These are phyloP conservation scores for Leptobrachium leishanense DNA, from an alignment of 2,113 vertebrate genomes.

Conservation along the genomic window DNA sequence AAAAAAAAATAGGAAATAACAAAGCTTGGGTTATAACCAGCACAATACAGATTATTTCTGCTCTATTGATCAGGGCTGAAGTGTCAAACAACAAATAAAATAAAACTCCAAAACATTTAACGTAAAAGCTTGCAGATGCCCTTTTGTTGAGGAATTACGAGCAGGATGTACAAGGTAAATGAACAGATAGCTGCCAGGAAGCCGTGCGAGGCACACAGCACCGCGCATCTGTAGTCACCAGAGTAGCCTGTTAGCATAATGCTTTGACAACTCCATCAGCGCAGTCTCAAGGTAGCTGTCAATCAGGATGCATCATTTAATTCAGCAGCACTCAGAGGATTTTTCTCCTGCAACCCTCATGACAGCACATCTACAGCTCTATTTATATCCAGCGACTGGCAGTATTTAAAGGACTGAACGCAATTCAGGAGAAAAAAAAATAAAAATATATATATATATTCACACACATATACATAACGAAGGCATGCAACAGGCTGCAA, in stretches of 20 bases:
- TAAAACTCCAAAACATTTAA: neutral
- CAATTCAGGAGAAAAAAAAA: conserved; percentile 75
- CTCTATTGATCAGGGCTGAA: neutral
- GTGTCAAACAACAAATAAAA: conserved; percentile 3
- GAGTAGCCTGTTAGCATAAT: conserved; percentile 74
- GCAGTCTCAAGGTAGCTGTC: conserved; percentile 96
- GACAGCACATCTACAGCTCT: conserved; percentile 93
- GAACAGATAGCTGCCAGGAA: conserved; percentile 37
- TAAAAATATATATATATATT: no score
- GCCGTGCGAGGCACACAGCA: conserved; percentile 55
- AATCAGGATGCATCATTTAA: conserved; percentile 94
- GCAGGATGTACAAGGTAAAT: conserved; percentile 31
- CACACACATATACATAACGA: neutral
- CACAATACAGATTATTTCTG: neutral
- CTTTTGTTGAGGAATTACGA: conserved; percentile 18
- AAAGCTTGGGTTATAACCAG: conserved; percentile 42
- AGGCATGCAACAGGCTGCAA: conserved; percentile 77
- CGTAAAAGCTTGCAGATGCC: conserved; percentile 19
- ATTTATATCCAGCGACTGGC: conserved; percentile 81
- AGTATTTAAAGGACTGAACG: conserved; percentile 76
- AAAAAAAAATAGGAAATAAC: conserved; percentile 10
- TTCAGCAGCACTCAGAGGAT: conserved; percentile 88
- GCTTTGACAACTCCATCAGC: conserved; percentile 97
- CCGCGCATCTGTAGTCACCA: conserved; percentile 72
- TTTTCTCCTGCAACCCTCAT: conserved; percentile 75